Base-by-base conservation (phyloP, 2,113 vertebrate genomes). In the Poeciliopsis retropinna region DNA sequence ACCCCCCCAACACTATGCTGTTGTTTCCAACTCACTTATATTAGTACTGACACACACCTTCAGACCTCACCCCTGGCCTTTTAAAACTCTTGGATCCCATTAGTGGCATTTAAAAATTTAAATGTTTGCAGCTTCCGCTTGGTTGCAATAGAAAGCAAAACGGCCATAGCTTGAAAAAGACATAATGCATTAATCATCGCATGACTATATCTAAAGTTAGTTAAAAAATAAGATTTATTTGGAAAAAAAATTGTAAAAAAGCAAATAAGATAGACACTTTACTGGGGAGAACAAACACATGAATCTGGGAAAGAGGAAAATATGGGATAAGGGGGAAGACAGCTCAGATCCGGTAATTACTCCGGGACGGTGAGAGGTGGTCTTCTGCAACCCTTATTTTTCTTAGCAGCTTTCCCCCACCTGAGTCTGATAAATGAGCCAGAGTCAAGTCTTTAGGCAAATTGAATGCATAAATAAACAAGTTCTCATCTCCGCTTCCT, bases 401-500 rank as follows among this genome's bases (percentile, higher is more conserved):
- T 67, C 73, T 79, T 60, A 82, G 70, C 64, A 60, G 63, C 82
- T 73, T 70, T 73, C 69, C 39, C 83, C 84, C 88, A 86, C 67
- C 83, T 81, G 84, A 84, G 81, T 84, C 80, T 88, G 88, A 91
- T 85, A 68, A 90, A 90, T 60, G 84, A 92, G 78, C 74, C 79
- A 73, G 79, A 85, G 77, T 82, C 68, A 57, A 80, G 91, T 88
- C 84, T 91, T 89, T 86, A 87, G 85, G 83, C 84, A 88, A 90
- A 89, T 68, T 84, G 78, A 89, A 85, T 87, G 79, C 84, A 90
- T 85, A 89, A 91, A 91, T 92, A 90, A 92, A 92, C 85, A 91
- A 65, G 69, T 71, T 77, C 75, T 89, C 86, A 88, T 89, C 85
- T 82, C 71, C 74, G 85, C 84, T 85, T 78, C 71, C 74, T 71